phyloP scores from a whole-genome alignment of 2,113 vertebrate genomes.

The Ivindomyrus marchei region DNA sequence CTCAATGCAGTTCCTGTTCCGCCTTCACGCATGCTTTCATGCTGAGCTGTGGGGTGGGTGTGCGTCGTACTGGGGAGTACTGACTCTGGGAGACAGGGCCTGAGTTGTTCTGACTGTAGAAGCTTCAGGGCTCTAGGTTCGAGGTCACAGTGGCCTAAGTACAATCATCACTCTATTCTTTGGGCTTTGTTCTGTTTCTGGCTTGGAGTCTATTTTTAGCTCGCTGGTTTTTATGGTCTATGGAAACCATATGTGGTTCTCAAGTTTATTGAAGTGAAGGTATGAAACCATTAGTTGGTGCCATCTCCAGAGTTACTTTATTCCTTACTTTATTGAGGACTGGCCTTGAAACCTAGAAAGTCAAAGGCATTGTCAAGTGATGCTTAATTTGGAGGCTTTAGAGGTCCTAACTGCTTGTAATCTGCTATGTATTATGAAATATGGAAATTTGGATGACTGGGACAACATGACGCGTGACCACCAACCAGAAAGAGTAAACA shows the following conservation, averaged over 20 bases:
- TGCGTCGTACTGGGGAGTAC: background rate
- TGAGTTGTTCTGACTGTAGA: background rate
- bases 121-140: background rate
- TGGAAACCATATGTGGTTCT: background rate
- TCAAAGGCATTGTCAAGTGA: background rate
- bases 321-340: background rate
- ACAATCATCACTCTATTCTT: background rate
- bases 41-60: background rate
- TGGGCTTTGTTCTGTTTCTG: background rate
- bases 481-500: background rate
- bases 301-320: background rate
- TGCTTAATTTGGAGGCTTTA: background rate
- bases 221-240: background rate
- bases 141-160: background rate
- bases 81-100: background rate
- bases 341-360: background rate
- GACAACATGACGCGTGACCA: background rate
- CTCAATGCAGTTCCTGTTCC: background rate
- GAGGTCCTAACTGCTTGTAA: background rate
- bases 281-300: background rate
- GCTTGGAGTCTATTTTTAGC: background rate
- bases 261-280: background rate
- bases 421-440: background rate
- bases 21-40: background rate
- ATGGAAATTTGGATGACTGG: background rate